Percentiles rank a stretch among this genome's conserved stretches.
Evolutionary conservation across 2,797 vertebrate species (phyloP).

Genomic region (Dallia pectoralis): DNA sequence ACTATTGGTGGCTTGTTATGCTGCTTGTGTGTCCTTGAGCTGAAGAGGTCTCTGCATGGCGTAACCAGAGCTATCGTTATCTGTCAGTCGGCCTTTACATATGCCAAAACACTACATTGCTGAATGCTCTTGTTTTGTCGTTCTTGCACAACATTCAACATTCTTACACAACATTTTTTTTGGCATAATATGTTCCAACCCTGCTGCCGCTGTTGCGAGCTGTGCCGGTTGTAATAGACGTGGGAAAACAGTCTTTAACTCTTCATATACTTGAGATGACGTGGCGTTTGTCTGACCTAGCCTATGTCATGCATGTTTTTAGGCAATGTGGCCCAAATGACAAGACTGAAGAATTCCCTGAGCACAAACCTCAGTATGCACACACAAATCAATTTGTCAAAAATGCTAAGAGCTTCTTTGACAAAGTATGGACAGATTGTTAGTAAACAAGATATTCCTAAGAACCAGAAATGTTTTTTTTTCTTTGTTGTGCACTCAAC

Average conservation of each 20-base stretch:
- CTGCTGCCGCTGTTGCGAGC: neutral
- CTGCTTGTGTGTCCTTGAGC: neutral
- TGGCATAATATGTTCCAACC: neutral
- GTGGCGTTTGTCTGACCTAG: neutral
- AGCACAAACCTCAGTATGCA: too few species aligned
- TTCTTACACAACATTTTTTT: too few species aligned
- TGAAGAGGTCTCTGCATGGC: neutral
- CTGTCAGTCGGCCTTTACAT: neutral
- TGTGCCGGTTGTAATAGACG: neutral
- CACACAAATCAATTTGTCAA: too few species aligned
- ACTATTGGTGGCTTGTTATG: neutral
- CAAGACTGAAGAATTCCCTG: too few species aligned
- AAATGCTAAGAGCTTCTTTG: too few species aligned
- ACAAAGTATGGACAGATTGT: too few species aligned
- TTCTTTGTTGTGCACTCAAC: too few species aligned
- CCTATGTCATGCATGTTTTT: too few species aligned
- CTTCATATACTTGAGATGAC: neutral
- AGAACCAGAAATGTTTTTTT: too few species aligned
- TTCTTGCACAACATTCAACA: neutral
- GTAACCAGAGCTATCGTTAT: neutral
- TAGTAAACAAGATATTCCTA: too few species aligned
- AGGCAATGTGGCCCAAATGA: neutral
- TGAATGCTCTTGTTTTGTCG: neutral
- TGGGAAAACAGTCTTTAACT: neutral
- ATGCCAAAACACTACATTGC: neutral